Evolutionary conservation across 2,113 vertebrate genomes (phyloP).

Genomic region (Paralichthys olivaceus): DNA sequence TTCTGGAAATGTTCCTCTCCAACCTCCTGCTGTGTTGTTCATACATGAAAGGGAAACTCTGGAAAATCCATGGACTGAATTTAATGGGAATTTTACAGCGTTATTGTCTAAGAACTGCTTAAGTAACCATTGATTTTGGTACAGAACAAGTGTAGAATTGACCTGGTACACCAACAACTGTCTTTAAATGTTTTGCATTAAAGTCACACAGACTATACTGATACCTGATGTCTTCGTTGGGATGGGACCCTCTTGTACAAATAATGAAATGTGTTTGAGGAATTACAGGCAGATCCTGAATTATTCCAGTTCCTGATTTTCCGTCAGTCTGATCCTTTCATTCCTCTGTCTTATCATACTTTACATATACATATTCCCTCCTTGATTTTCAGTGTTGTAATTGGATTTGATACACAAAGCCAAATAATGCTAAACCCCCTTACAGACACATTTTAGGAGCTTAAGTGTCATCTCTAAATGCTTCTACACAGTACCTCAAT

Average conservation of each 20-base stretch:
- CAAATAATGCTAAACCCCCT: constrained; percentile 20
- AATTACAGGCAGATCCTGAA: not conserved
- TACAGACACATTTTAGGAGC: constrained; percentile 6
- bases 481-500: constrained; percentile 7
- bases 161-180: too few relatives aligned
- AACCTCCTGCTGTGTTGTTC: not conserved
- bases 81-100: too few relatives aligned
- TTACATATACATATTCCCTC: not conserved
- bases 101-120: not conserved
- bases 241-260: not conserved
- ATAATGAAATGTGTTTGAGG: not conserved
- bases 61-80: not conserved
- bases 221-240: constrained; percentile 16
- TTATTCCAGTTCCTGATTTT: not conserved
- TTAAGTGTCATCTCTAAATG: constrained; percentile 29
- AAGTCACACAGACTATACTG: not conserved
- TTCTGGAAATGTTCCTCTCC: not conserved
- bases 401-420: constrained; percentile 35
- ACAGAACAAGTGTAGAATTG: not conserved
- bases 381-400: constrained; percentile 23
- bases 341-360: constrained; percentile 2
- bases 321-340: not conserved
- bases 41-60: not conserved
- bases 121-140: not conserved
- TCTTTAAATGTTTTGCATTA: not conserved